Conservation (phyloP, 2,888 invertebrate species). For the Onchidella celtica region DNA sequence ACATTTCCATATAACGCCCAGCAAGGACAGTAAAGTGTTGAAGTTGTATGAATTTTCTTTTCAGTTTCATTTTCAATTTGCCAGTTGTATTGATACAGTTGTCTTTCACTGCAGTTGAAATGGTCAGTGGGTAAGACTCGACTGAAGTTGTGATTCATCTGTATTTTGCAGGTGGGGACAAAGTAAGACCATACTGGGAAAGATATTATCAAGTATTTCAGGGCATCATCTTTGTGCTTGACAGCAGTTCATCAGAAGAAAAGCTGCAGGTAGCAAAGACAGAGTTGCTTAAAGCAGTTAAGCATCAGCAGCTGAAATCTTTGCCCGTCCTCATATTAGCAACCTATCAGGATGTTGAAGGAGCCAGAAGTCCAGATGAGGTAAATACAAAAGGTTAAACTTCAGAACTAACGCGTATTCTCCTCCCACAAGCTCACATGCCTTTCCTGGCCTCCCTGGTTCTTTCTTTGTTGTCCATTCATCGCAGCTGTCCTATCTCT, state of each 20-base stretch:
- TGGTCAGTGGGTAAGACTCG: too few species aligned
- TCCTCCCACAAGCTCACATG: too few species aligned
- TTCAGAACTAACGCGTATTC: neutral
- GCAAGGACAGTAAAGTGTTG: too few species aligned
- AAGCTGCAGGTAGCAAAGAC: conserved; percentile 62
- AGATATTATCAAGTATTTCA: conserved; percentile 74
- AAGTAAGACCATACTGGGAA: conserved; percentile 76
- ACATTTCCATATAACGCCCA: too few species aligned
- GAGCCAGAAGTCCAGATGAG: conserved; percentile 67
- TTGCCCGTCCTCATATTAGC: conserved; percentile 75
- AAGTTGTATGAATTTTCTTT: too few species aligned
- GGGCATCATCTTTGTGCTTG: conserved; percentile 76
- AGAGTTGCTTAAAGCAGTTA: conserved; percentile 69
- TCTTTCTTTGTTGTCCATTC: too few species aligned
- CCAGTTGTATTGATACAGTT: too few species aligned
- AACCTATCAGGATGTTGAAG: conserved; percentile 71
- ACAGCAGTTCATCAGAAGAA: conserved; percentile 68
- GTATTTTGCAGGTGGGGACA: conserved; percentile 71
- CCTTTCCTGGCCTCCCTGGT: too few species aligned
- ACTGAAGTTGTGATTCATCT: neutral
- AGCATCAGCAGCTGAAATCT: conserved; percentile 64
- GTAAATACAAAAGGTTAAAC: conserved; percentile 54
- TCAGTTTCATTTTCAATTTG: too few species aligned
- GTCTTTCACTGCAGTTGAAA: too few species aligned
- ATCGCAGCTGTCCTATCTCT: too few species aligned